Base-by-base conservation (phyloP, 1,140 invertebrate species). In the Tetramorium alpestre region DNA sequence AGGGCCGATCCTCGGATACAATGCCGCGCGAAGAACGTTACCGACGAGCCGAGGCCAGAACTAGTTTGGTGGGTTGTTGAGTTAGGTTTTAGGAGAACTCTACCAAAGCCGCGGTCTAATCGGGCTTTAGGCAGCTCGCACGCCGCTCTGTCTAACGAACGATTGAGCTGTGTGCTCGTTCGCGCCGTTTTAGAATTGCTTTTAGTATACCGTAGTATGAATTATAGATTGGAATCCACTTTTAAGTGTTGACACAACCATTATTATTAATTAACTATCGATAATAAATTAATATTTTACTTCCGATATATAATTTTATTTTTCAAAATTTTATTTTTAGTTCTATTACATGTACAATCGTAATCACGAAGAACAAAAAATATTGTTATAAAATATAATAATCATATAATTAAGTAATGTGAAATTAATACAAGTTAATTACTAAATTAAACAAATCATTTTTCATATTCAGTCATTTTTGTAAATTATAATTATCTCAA, bases 41-140 rank as follows among this genome's bases (percentile, higher is more conserved):
- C 80, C 85, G 82, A 77, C 41, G 64, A 82, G 64, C 80, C 85
- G 88, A 90, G 92, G 89, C 89, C 84, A 94, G 92, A 94, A 95
- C 94, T 94, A 94, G 94, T 95, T 95, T 94, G 94, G 93, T 94
- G 90, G 92, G 94, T 94, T 93, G 94, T 94, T 93, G 92, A 90
- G 89, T 91, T 91, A 91, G 89, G 90, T 93, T 91, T 93, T 93
- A 92, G 88, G 72, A 88, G 85, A 91, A 93, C 89, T 90, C 82
- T 86, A 84, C 89, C 87, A 86, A 87, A 90, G 88, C 73, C 85
- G 88, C 80, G 67, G 70, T 51, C 87, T 88, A 88, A 77, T 69
- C 73, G 64, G 85, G 65, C 72, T 67, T 89, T 91, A 80, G 86
- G 76, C 76, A 72, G 88, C 78, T 70, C 38, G 49, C 54, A 70